Conservation (phyloP, 2,113 vertebrate genomes). For the cattle (Bos taurus) region ARS-UCD2.0 NC_037346.1:12113501-12114000, state of each 20-base stretch:
- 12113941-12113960: slow-evolving; percentile 98
- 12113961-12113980: slow-evolving; percentile 99
- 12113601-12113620: neutral
- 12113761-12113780: neutral
- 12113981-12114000: slow-evolving; percentile 95
- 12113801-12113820: neutral
- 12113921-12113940: slow-evolving; percentile 95
- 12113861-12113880: neutral
- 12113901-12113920: neutral
- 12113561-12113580: neutral
- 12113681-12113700: neutral
- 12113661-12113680: neutral
- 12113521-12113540: neutral
- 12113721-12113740: neutral
- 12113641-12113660: neutral
- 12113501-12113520: neutral
- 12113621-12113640: neutral
- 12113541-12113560: neutral
- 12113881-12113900: neutral
- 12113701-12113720: neutral
- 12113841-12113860: neutral
- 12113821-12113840: neutral
- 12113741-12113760: neutral
- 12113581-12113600: neutral
- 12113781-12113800: neutral